Evolutionary conservation across 2,888 invertebrate species (phyloP), one percentile per base, ranked within the genome.

Genomic region (Mesorhabditis spiculigera): DNA sequence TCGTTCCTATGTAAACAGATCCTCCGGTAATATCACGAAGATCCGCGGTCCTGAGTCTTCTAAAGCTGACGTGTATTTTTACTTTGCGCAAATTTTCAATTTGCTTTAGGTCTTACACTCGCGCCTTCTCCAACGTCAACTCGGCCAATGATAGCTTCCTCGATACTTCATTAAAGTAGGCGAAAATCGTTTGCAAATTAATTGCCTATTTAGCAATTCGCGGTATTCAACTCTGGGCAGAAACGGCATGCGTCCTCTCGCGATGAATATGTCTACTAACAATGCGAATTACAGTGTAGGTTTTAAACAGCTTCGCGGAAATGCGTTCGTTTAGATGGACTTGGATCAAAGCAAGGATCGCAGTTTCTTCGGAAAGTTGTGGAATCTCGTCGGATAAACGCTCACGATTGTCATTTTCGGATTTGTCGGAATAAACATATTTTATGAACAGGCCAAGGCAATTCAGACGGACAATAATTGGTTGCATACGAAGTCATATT

Each of bases 301-400:
- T 50, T 50, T 50, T 50, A 13, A 50, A 28, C 28, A 28, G 28
- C 28, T 28, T 28, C 28, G 28, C 28, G 28, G 28, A 28, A 28
- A 28, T 28, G 28, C 28, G 8, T 50, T 50, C n/a, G 8, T 50
- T 50, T 50, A 50, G 58, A 50, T 50, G 58, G n/a, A 50, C 58
- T 50, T 50, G n/a, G n/a, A 50, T n/a, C 58, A 50, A 50, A 50
- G 58, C 58, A 50, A 50, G 58, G 58, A 50, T 50, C 58, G n/a
- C 58, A 50, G 58, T 50, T 50, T 50, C 58, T 50, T 50, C 58
- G 58, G 58, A 13, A 10, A n/a, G 10, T 50, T 50, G 10, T 50
- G 58, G 58, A 50, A 50, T 50, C 58, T 50, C 58, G 58, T 50
- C 58, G 58, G 58, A 10, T 50, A 50, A n/a, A 13, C 58, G 58